Conservation (phyloP, 2,888 invertebrate species). For the Hylaea fasciaria region DNA sequence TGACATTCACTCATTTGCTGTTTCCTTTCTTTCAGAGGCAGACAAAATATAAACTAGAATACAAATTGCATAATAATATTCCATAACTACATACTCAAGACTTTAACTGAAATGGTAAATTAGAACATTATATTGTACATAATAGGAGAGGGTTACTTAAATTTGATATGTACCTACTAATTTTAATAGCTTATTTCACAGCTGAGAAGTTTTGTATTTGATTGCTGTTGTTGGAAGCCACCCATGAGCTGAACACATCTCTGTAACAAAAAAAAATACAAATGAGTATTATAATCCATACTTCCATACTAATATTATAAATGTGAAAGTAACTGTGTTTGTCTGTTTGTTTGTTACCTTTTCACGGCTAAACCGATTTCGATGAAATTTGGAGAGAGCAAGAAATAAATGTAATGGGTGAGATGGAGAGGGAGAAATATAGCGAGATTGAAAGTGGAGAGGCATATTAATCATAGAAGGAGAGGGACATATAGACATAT, state of each 20-base stretch:
- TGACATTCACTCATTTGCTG: background rate
- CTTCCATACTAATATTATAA: too few species aligned
- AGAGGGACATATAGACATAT: too few species aligned
- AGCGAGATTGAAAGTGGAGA: too few species aligned
- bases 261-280: conserved; percentile 80
- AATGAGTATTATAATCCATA: too few species aligned
- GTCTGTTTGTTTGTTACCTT: too few species aligned
- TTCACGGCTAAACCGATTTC: too few species aligned
- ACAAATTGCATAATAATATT: conserved; percentile 6
- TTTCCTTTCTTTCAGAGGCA: background rate
- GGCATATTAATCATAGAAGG: too few species aligned
- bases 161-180: conserved; percentile 65
- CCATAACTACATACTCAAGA: conserved; percentile 19
- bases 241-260: conserved; percentile 96
- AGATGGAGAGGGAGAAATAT: too few species aligned
- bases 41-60: background rate
- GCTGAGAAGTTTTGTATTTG: conserved; percentile 91
- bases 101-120: conserved; percentile 23
- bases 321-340: too few species aligned
- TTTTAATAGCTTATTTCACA: conserved; percentile 86
- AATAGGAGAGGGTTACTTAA: conserved; percentile 48
- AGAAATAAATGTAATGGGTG: too few species aligned
- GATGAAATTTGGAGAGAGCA: too few species aligned
- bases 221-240: conserved; percentile 93
- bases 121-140: conserved; percentile 34